A percentile compares a stretch with the other conserved stretches of the same genome.
Conservation (phyloP, 2,888 invertebrate genomes). For the Eristalis tenax region DNA sequence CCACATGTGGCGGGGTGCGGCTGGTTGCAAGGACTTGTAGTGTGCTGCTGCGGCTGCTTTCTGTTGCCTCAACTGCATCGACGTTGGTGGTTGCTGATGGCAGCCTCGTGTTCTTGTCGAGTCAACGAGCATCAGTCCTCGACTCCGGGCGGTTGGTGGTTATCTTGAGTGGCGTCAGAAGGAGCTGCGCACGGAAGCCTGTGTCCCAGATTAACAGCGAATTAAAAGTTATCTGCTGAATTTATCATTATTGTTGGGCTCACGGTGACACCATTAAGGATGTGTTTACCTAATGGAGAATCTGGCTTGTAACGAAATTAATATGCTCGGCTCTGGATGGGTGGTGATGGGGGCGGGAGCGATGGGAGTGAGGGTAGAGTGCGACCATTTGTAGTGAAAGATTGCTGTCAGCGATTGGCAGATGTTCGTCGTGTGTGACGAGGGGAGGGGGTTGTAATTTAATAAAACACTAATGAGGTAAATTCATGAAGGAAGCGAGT, state of each 20-base stretch:
- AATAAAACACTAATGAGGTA: constrained; percentile 7
- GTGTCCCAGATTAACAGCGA: constrained; percentile 66
- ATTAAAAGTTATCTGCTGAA: constrained; percentile 70
- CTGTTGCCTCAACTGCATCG: neutral
- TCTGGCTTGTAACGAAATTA: constrained; percentile 64
- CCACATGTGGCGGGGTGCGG: constrained; percentile 35
- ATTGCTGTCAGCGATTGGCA: constrained; percentile 54
- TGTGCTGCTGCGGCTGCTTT: neutral
- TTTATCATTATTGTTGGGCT: constrained; percentile 69
- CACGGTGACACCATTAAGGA: constrained; percentile 67
- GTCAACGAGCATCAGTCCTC: neutral
- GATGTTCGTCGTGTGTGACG: constrained; percentile 1
- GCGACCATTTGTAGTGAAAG: constrained; percentile 42
- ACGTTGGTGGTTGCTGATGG: neutral
- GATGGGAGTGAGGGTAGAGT: neutral
- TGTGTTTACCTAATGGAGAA: constrained; percentile 68
- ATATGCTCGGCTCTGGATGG: constrained; percentile 19
- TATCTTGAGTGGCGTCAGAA: constrained; percentile 45
- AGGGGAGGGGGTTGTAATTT: neutral
- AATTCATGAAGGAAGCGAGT: constrained; percentile 3
- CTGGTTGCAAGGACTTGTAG: constrained; percentile 44
- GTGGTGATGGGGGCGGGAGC: neutral
- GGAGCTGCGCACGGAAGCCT: constrained; percentile 53
- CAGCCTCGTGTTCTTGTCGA: neutral
- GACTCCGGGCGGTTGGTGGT: constrained; percentile 4